These are phyloP conservation scores for Plectrocnemia conspersa DNA, from an alignment of 1,140 invertebrate species.

Conservation along the genomic window DNA sequence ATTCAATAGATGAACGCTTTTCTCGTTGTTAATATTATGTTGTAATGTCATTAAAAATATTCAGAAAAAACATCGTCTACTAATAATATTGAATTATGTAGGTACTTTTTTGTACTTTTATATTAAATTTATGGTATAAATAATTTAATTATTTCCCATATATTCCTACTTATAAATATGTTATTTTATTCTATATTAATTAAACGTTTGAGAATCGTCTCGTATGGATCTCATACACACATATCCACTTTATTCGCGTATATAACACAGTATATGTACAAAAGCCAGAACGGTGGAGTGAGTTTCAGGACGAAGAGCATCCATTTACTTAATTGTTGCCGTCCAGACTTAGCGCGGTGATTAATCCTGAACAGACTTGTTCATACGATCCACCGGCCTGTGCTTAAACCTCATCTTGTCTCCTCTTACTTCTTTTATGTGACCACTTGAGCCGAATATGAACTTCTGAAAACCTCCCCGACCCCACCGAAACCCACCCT, in stretches of 20 bases:
- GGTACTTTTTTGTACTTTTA: no score
- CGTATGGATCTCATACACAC: neutral
- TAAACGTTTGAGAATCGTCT: no score
- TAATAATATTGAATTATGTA: no score
- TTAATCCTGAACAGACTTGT: conserved; percentile 31
- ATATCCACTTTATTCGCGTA: neutral
- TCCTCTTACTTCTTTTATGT: neutral
- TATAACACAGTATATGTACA: neutral
- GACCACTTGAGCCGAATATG: neutral
- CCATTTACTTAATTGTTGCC: conserved; percentile 36
- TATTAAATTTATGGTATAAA: no score
- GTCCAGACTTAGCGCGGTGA: conserved; percentile 32
- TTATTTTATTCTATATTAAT: no score
- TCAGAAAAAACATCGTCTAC: no score
- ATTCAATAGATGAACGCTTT: no score
- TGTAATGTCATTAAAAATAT: no score
- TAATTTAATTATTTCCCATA: no score
- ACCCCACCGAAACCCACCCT: no score
- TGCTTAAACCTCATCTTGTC: neutral
- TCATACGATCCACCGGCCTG: conserved; percentile 22
- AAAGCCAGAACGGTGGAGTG: conserved; percentile 15
- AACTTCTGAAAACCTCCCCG: conserved; percentile 1
- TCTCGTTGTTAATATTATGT: no score
- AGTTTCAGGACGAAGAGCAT: conserved; percentile 31
- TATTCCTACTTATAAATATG: no score